Percentiles rank a stretch among this genome's conserved stretches.
These are phyloP conservation scores for Vespertilio murinus DNA, from an alignment of 2,797 vertebrate species.

Conservation along the genomic window DNA sequence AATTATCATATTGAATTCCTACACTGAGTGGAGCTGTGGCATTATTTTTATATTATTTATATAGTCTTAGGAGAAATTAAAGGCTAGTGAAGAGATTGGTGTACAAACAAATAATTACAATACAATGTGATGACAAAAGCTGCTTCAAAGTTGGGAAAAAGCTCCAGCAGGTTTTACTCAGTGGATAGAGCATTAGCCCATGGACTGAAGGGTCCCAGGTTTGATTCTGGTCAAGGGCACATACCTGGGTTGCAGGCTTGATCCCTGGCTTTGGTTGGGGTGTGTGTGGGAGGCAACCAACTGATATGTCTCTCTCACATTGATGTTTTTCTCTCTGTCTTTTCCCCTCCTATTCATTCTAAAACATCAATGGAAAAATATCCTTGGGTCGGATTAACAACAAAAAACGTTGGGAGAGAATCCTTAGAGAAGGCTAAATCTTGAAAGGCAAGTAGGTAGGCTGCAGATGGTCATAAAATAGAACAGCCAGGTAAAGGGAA, in stretches of 20 bases:
- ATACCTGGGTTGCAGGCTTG: too few relatives aligned
- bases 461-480: neutral
- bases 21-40: neutral
- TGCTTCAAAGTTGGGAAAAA: neutral
- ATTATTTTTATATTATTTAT: neutral
- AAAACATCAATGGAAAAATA: too few relatives aligned
- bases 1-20: neutral
- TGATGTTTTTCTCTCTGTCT: too few relatives aligned
- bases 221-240: too few relatives aligned
- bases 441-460: neutral
- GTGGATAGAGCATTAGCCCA: too few relatives aligned
- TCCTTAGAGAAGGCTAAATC: neutral
- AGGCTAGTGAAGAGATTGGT: neutral
- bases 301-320: too few relatives aligned
- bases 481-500: neutral
- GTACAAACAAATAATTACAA: neutral
- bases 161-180: too few relatives aligned
- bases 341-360: too few relatives aligned
- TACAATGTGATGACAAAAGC: neutral
- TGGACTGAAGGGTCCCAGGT: too few relatives aligned
- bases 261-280: too few relatives aligned
- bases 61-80: slow-evolving; percentile 11
- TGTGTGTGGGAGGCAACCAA: too few relatives aligned
- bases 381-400: too few relatives aligned
- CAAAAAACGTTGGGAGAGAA: neutral